Evolutionary conservation across 2,113 vertebrate genomes (phyloP).

Genomic region (Macheiramphus alcinus): DNA sequence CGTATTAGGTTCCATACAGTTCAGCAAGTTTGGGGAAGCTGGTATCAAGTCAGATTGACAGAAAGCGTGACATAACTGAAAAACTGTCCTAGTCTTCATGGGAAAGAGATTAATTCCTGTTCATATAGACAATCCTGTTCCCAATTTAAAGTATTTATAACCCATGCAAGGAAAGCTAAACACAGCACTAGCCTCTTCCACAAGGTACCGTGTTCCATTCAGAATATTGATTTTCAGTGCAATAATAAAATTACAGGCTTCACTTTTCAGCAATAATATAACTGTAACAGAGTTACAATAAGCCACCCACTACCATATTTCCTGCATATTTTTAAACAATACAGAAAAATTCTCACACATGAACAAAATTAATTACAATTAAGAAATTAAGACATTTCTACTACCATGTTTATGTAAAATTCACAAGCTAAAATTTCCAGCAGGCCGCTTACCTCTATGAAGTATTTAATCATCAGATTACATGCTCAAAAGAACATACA

Average conservation of each 20-base stretch:
- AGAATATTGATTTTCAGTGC: neutral
- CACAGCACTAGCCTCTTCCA: neutral
- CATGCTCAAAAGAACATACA: neutral
- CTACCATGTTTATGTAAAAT: neutral
- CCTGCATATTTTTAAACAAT: neutral
- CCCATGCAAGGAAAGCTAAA: neutral
- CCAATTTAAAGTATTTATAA: neutral
- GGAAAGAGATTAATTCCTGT: neutral
- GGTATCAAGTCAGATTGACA: neutral
- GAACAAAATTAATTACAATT: neutral
- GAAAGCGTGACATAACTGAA: neutral
- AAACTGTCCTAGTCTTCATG: neutral
- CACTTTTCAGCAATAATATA: neutral
- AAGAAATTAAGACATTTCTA: neutral
- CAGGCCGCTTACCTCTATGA: neutral
- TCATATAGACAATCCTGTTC: neutral
- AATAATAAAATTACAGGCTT: neutral
- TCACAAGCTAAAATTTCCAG: neutral
- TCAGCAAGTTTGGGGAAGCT: neutral
- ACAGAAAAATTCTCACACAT: neutral
- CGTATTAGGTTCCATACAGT: neutral
- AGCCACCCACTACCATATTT: neutral
- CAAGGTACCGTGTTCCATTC: fast-evolving
- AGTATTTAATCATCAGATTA: neutral
- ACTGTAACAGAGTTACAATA: neutral